Evolutionary conservation across 1,140 invertebrate species (phyloP).

Genomic region (Dendroctonus ponderosae): DNA sequence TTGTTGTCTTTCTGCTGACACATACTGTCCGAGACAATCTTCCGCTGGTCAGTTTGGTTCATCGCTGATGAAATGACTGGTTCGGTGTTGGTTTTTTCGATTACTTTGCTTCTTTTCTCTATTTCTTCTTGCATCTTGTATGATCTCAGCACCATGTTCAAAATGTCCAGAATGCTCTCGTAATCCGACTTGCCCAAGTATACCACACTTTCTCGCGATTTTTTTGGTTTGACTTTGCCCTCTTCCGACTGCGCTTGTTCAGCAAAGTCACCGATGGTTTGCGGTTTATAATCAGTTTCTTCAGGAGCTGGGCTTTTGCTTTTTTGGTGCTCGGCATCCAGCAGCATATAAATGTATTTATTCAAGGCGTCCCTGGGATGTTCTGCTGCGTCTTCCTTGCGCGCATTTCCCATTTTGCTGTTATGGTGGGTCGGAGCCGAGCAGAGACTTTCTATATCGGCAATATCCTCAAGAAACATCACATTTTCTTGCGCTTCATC

Average conservation of each 20-base stretch:
- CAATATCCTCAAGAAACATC: constrained; percentile 4
- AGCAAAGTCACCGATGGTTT: constrained; percentile 8
- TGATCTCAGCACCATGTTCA: constrained; percentile 11
- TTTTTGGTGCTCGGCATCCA: constrained; percentile 15
- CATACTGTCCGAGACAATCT: constrained; percentile 15
- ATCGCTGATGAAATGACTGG: background rate
- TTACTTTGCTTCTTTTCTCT: background rate
- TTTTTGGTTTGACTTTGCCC: background rate
- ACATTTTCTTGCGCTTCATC: constrained; percentile 5
- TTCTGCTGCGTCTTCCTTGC: background rate
- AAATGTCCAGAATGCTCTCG: constrained; percentile 16
- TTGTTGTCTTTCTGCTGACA: constrained; percentile 13
- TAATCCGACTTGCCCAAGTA: constrained; percentile 13
- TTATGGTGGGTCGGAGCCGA: constrained; percentile 6
- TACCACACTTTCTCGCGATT: background rate
- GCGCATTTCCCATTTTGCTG: background rate
- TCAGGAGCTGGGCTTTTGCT: background rate
- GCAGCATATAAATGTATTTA: constrained; percentile 24
- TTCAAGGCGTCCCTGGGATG: constrained; percentile 5
- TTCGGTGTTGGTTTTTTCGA: constrained; percentile 20
- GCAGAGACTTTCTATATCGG: constrained; percentile 17
- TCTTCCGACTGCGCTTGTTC: background rate
- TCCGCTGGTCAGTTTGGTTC: constrained; percentile 9
- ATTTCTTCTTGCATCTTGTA: constrained; percentile 15
- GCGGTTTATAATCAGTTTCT: background rate